Percentiles rank a stretch among this genome's conserved stretches.
These are phyloP conservation scores for Heliconius ethilla DNA, from an alignment of 2,888 invertebrate genomes.

Conservation along the genomic window DNA sequence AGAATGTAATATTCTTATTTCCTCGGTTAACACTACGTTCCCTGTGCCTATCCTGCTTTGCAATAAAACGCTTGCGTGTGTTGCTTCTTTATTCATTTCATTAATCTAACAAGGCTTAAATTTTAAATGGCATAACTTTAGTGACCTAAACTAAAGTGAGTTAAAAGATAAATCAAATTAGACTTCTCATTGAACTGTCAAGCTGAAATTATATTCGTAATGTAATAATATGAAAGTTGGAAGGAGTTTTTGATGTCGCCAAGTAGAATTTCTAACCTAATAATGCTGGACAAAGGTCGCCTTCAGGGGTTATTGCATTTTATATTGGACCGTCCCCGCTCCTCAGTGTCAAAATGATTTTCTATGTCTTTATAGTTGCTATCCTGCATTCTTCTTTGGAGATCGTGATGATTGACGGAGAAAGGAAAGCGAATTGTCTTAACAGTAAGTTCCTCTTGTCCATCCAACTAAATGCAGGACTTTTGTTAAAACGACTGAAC, in stretches of 20 bases:
- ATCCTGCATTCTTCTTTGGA: neutral
- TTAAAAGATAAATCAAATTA: neutral
- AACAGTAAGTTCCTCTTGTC: neutral
- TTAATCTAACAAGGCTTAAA: neutral
- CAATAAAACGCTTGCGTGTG: too few species aligned
- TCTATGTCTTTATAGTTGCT: neutral
- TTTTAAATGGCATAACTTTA: neutral
- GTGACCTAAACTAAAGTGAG: neutral
- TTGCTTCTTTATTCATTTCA: too few species aligned
- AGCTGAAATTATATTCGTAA: conserved; percentile 4
- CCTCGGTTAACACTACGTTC: too few species aligned
- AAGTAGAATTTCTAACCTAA: conserved; percentile 21
- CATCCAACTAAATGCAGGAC: neutral
- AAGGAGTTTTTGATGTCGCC: conserved; percentile 24
- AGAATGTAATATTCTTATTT: too few species aligned
- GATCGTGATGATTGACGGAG: neutral
- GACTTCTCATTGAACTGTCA: conserved; percentile 1
- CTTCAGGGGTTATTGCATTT: conserved; percentile 24
- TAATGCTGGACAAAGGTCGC: conserved; percentile 20
- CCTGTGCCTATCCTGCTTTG: too few species aligned
- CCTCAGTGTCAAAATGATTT: conserved; percentile 8
- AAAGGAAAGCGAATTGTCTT: neutral
- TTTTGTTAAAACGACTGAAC: too few species aligned
- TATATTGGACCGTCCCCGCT: conserved; percentile 16
- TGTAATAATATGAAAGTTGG: conserved; percentile 21